Conservation (phyloP, 2,113 vertebrate genomes). For the Hyla sarda region DNA sequence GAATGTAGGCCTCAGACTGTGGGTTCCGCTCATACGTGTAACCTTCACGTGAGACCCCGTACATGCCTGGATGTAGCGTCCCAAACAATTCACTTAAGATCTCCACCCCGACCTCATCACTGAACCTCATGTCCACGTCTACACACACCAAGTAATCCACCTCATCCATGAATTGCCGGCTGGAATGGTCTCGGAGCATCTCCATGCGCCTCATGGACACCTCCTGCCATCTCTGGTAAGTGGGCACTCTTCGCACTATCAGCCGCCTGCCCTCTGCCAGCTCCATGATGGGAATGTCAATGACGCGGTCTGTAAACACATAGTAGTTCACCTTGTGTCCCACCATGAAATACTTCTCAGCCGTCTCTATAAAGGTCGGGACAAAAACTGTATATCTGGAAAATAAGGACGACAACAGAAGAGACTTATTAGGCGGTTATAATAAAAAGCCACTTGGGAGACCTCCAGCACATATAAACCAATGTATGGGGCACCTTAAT, state of each 20-base stretch:
- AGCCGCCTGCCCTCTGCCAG: constrained; percentile 64
- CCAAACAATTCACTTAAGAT: constrained; percentile 59
- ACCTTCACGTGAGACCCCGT: background rate
- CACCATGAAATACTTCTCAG: constrained; percentile 77
- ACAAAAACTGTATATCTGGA: constrained; percentile 74
- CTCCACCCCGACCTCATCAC: constrained; percentile 64
- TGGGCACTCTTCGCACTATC: constrained; percentile 63
- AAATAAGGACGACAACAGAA: background rate
- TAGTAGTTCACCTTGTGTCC: constrained; percentile 75
- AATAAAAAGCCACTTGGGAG: too few relatives aligned
- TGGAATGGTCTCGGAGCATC: constrained; percentile 61
- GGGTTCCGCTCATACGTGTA: constrained; percentile 69
- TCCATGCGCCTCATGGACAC: constrained; percentile 80
- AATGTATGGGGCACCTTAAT: too few relatives aligned
- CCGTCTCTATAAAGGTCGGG: constrained; percentile 69
- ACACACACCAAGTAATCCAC: constrained; percentile 67
- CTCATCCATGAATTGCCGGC: background rate
- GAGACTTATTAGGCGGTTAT: too few relatives aligned
- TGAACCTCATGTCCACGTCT: constrained; percentile 68
- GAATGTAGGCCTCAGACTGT: constrained; percentile 66
- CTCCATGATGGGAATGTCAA: constrained; percentile 63
- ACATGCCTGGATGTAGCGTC: constrained; percentile 68
- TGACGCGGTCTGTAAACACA: constrained; percentile 74
- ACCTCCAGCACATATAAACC: too few relatives aligned
- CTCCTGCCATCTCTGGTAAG: constrained; percentile 76